Base-by-base conservation (phyloP, 2,797 vertebrate species). In the Phylloscopus collybita region DNA sequence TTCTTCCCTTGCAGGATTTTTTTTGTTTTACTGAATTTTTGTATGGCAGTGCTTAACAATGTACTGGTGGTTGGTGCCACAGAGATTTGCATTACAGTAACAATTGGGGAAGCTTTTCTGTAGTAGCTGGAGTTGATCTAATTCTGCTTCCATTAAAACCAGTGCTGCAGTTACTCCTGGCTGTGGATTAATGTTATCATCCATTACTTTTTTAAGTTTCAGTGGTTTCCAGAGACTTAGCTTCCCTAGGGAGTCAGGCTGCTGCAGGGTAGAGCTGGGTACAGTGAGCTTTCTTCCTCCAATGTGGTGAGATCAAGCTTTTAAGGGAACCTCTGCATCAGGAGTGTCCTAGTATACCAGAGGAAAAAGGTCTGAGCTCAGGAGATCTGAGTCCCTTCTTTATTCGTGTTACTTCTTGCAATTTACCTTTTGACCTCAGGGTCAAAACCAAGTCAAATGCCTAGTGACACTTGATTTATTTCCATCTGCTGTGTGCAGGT, bases 261-360 rank as follows among this genome's bases (percentile, higher is more conserved):
- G 60, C 59, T 79, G 44, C 45, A 64, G 47, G 54, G 34, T 27
- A 91, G 62, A 65, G 42, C 74, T 36, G 66, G 6, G 17, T 50
- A 26, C 32, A 44, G 13, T 1, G 12, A 64, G 18, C 21, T 61
- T 75, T 81, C 17, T 38, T 75, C 67, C 64, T 21, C 32, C 25
- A 20, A 0, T 1, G 29, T 20, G 50, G 27, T 60, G 23, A 60
- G 27, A 62, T 44, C 5, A 38, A 49, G 32, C 11, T 79, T 6
- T 1, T 30, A 16, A 1, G 4, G n/a, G 32, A 84, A n/a, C 12
- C 1, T 73, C 51, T 78, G 21, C 10, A 27, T n/a, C 2, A 1
- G 30, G 32, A 80, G 4, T 16, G 40, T 73, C 40, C 8, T 34
- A 38, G n/a, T 44, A 32, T 10, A 19, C 42, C 10, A 15, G 50